Percentiles rank a stretch among this genome's conserved stretches.
Conservation (phyloP, 92 coral and sea anemone genomes). For the Pocillopora meandrina region DNA sequence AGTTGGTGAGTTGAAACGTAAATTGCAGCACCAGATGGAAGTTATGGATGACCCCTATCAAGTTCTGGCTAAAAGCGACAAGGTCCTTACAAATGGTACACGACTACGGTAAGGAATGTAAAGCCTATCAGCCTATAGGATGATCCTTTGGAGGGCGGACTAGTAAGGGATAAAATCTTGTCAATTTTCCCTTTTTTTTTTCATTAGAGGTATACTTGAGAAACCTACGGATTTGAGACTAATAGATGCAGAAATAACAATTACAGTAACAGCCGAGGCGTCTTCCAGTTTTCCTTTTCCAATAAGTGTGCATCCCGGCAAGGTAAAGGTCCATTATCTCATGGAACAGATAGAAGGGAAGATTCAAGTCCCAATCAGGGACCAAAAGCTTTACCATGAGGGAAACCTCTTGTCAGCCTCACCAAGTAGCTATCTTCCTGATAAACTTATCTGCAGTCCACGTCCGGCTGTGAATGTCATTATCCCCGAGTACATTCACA, state of each 20-base stretch:
- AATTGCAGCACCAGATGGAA: conserved; percentile 5
- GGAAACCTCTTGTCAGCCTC: conserved; percentile 11
- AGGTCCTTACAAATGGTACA: background rate
- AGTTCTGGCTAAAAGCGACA: background rate
- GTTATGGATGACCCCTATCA: conserved; percentile 11
- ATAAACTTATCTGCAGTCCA: conserved; percentile 1
- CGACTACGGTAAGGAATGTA: conserved; percentile 22
- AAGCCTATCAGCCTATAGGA: background rate
- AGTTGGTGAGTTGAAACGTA: conserved; percentile 25
- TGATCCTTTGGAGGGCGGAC: background rate
- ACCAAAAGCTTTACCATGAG: conserved; percentile 34
- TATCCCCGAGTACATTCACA: conserved; percentile 32
- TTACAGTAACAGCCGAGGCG: conserved; percentile 8
- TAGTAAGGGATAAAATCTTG: too few species aligned
- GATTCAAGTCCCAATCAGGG: conserved; percentile 17
- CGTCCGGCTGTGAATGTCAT: conserved; percentile 7
- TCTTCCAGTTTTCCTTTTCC: background rate
- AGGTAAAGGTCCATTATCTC: conserved; percentile 15
- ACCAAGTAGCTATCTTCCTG: conserved; percentile 19
- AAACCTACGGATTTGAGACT: background rate
- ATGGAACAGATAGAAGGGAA: conserved; percentile 20
- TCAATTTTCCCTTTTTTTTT: background rate
- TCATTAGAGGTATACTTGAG: background rate
- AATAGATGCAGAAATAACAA: conserved; percentile 17
- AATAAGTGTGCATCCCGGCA: conserved; percentile 20